Conservation (phyloP, 2,113 vertebrate species). For the Stictonetta naevosa region DNA sequence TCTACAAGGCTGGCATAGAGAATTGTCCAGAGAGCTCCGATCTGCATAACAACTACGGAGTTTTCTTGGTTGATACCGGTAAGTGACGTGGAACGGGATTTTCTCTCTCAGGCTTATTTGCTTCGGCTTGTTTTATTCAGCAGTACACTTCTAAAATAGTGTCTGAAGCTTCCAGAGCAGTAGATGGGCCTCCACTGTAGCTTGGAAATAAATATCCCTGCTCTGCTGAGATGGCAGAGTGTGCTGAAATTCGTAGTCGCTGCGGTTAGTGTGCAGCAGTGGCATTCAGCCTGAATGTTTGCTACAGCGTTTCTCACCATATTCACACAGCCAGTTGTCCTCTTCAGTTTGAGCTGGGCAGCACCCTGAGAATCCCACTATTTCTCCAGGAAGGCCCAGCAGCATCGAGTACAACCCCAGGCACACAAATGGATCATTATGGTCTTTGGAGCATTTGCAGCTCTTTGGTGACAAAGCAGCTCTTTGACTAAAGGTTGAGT, state of each 20-base stretch:
- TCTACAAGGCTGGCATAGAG: constrained; percentile 90
- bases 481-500: not conserved
- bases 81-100: constrained; percentile 51
- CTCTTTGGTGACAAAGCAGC: not conserved
- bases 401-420: not conserved
- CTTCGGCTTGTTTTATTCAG: constrained; percentile 11
- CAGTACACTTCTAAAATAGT: not conserved
- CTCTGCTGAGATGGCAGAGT: not conserved
- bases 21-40: constrained; percentile 94
- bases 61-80: constrained; percentile 95
- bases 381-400: not conserved
- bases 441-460: not conserved
- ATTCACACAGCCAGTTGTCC: not conserved
- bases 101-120: not conserved
- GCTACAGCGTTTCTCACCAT: not conserved
- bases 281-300: not conserved
- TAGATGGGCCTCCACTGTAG: not conserved
- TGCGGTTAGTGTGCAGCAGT: not conserved
- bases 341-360: not conserved
- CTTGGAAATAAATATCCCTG: not conserved
- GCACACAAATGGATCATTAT: not conserved
- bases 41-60: constrained; percentile 96
- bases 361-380: not conserved
- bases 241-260: not conserved
- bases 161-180: not conserved